These are phyloP conservation scores for Aphelenchoides besseyi DNA, from an alignment of 1,140 invertebrate genomes.

Conservation along the genomic window DNA sequence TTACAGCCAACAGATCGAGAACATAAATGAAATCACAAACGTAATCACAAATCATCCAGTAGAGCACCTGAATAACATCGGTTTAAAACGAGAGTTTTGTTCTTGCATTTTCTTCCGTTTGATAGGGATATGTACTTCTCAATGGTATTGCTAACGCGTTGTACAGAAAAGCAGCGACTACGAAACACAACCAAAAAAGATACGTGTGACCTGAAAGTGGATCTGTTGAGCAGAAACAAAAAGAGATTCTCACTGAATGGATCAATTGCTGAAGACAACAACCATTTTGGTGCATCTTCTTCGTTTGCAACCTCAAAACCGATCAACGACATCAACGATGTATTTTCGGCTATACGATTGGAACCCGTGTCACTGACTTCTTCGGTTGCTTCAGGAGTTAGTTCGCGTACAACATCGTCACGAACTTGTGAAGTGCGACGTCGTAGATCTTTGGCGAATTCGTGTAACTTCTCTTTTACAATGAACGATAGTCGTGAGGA, in stretches of 20 bases:
- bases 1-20: slow-evolving; percentile 77
- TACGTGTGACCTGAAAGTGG: slow-evolving; percentile 69
- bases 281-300: slow-evolving; percentile 3
- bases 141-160: slow-evolving; percentile 82
- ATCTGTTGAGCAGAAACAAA: neutral
- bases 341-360: slow-evolving; percentile 3
- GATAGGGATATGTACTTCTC: slow-evolving; percentile 78
- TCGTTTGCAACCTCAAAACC: slow-evolving; percentile 40
- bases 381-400: slow-evolving; percentile 37
- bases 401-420: slow-evolving; percentile 46
- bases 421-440: slow-evolving; percentile 46
- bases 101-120: slow-evolving; percentile 73
- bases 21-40: slow-evolving; percentile 78
- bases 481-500: slow-evolving; percentile 47
- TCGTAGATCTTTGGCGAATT: slow-evolving; percentile 50
- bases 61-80: too few species aligned
- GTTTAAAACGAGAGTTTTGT: too few species aligned
- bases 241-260: slow-evolving; percentile 35
- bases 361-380: slow-evolving; percentile 32
- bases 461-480: slow-evolving; percentile 47
- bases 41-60: slow-evolving; percentile 78
- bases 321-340: slow-evolving; percentile 56
- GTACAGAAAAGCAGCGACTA: slow-evolving; percentile 77
- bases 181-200: slow-evolving; percentile 77
- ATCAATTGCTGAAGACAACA: slow-evolving; percentile 35